Conservation (phyloP, 2,888 invertebrate genomes). For the Parochlus steinenii region DNA sequence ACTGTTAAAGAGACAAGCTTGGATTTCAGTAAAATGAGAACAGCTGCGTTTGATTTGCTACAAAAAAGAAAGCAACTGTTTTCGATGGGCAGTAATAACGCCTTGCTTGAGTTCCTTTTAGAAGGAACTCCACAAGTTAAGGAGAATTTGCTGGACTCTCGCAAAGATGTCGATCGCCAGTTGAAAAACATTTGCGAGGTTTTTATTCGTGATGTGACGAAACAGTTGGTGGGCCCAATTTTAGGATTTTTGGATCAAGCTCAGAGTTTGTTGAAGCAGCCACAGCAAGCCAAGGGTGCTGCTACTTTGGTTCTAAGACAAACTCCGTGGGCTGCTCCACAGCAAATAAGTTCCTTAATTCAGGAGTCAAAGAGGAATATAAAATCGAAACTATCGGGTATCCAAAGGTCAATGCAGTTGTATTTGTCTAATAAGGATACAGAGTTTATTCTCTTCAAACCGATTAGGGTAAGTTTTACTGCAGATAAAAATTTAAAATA, state of each 20-base stretch:
- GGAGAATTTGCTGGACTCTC: constrained; percentile 83
- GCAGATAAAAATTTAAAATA: constrained; percentile 8
- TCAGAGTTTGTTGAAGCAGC: constrained; percentile 19
- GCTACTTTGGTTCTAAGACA: constrained; percentile 24
- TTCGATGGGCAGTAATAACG: constrained; percentile 72
- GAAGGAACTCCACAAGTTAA: constrained; percentile 89
- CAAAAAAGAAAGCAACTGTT: constrained; percentile 75
- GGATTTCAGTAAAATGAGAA: constrained; percentile 86
- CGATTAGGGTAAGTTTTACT: constrained; percentile 52
- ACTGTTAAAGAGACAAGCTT: constrained; percentile 82
- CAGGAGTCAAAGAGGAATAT: constrained; percentile 63
- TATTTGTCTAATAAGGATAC: constrained; percentile 95
- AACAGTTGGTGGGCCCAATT: constrained; percentile 57
- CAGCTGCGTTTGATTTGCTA: constrained; percentile 58
- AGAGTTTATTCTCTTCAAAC: constrained; percentile 89
- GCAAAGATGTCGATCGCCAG: constrained; percentile 89
- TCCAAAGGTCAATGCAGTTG: constrained; percentile 83
- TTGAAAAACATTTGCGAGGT: constrained; percentile 78
- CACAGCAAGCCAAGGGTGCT: constrained; percentile 14
- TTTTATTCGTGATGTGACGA: constrained; percentile 67
- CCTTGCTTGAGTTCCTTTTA: constrained; percentile 76
- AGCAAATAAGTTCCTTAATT: constrained; percentile 53
- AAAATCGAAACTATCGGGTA: constrained; percentile 56
- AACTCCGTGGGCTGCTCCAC: constrained; percentile 50
- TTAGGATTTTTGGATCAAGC: constrained; percentile 59